Percentiles rank a stretch among this genome's conserved stretches.
Evolutionary conservation across 2,888 invertebrate genomes (phyloP).

Genomic region (Cremastinae sp.): DNA sequence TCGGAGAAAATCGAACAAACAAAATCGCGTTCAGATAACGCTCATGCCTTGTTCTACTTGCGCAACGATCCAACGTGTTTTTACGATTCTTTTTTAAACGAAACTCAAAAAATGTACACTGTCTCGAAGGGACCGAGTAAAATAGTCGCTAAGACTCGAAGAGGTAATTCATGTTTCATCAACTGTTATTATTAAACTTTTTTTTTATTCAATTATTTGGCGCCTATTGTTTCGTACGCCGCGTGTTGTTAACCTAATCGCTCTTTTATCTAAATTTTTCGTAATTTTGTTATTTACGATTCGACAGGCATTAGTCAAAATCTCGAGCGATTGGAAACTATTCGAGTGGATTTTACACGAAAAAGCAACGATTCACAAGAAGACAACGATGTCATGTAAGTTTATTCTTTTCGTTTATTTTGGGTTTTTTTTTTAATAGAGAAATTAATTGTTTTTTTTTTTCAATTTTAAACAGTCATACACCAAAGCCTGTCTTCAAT

Average conservation of each 20-base stretch:
- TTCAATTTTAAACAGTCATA: too few relatives aligned
- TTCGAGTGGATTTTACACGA: constrained; percentile 86
- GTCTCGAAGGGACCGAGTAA: constrained; percentile 93
- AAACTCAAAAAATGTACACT: constrained; percentile 86
- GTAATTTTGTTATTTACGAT: too few relatives aligned
- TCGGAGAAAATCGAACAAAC: background rate
- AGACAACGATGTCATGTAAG: constrained; percentile 85
- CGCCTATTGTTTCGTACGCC: constrained; percentile 19
- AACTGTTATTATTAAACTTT: constrained; percentile 13
- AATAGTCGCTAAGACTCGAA: constrained; percentile 92
- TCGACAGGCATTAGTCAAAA: constrained; percentile 88
- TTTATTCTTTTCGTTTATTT: constrained; percentile 50
- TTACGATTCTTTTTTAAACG: constrained; percentile 44
- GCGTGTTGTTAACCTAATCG: constrained; percentile 11
- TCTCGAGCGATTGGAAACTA: constrained; percentile 89
- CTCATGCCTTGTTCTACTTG: constrained; percentile 40
- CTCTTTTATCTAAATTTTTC: background rate
- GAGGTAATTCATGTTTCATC: constrained; percentile 82
- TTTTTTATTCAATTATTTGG: background rate
- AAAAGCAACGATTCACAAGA: constrained; percentile 85
- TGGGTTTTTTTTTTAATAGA: constrained; percentile 63
- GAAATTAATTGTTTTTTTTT: too few relatives aligned
- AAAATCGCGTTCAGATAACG: constrained; percentile 13
- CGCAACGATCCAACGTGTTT: constrained; percentile 46
- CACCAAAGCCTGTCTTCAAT: constrained; percentile 91